Evolutionary conservation across 53 echinoderm and acorn worm genomes (phyloP), one percentile per base, ranked within the genome.

Genomic region (Arbacia lixula): DNA sequence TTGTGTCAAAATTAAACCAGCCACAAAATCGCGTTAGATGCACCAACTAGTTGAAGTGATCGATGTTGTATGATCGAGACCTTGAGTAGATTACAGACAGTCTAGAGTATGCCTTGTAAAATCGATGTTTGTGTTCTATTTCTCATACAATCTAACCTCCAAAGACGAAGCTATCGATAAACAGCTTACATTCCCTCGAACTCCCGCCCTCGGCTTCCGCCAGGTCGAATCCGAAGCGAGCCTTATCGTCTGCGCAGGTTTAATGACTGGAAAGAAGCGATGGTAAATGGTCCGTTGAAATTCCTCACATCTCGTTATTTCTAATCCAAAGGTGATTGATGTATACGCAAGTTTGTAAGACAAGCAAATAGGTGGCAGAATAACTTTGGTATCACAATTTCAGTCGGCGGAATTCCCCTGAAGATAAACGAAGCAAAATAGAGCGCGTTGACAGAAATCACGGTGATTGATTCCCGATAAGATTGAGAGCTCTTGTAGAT

Each of bases 321-420:
- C 49, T 9, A 17, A 57, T 53, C 51, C 26, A 52, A 46, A 46
- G 34, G 34, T 74, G 74, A 74, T 74, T 53, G 74, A 74, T 74
- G 74, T 30, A 29, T 43, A 27, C 74, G 5, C 33, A 31, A 74
- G 34, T 46, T n/a, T n/a, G n/a, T n/a, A n/a, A n/a, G n/a, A n/a
- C n/a, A n/a, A n/a, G n/a, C n/a, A n/a, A n/a, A 69, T 69, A 69
- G 41, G 40, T 69, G 69, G 69, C 69, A 40, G 69, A 69, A 69
- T 69, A 43, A 69, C 42, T 69, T 27, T 29, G 24, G 27, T 69
- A 69, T 69, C 69, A 42, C 21, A 43, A 27, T 17, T n/a, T n/a
- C n/a, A n/a, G n/a, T n/a, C n/a, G n/a, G n/a, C n/a, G n/a, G n/a
- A n/a, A n/a, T n/a, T n/a, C n/a, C n/a, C n/a, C n/a, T n/a, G n/a